A percentile compares a stretch with the other conserved stretches of the same genome.
These are phyloP conservation scores for Malurus melanocephalus DNA, from an alignment of 2,113 vertebrate genomes.

Conservation along the genomic window DNA sequence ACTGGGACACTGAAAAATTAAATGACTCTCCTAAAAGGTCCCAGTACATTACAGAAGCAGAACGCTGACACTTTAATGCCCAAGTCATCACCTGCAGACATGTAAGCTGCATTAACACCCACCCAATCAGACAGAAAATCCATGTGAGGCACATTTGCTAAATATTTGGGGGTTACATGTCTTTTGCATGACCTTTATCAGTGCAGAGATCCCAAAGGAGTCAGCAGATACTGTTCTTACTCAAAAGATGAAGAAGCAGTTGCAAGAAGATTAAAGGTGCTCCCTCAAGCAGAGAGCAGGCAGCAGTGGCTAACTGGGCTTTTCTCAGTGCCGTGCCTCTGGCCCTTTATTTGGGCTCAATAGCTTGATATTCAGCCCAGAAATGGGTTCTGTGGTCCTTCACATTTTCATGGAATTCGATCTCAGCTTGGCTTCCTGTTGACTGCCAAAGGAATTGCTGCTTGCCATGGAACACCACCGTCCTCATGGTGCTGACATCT, in stretches of 20 bases:
- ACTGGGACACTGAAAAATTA: neutral
- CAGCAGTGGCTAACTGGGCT: neutral
- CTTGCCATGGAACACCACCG: slow-evolving; percentile 78
- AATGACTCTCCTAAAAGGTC: neutral
- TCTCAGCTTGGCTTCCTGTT: slow-evolving; percentile 85
- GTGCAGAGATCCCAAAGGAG: neutral
- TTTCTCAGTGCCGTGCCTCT: neutral
- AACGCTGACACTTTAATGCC: neutral
- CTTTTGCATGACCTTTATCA: neutral
- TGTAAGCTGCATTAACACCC: neutral
- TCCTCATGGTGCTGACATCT: slow-evolving; percentile 82
- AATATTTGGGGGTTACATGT: neutral
- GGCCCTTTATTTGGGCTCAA: slow-evolving; percentile 14
- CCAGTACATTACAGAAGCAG: neutral
- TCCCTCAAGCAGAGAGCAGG: neutral
- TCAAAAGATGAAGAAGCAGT: neutral
- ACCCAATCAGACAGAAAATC: neutral
- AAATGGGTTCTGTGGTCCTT: slow-evolving; percentile 72
- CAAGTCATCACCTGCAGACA: neutral
- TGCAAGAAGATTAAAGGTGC: neutral
- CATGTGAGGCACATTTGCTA: neutral
- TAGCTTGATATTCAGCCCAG: slow-evolving; percentile 80
- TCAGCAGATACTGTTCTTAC: neutral
- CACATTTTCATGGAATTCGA: slow-evolving; percentile 88
- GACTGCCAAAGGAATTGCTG: slow-evolving; percentile 88